Percentiles rank a stretch among this genome's conserved stretches.
These are phyloP conservation scores for Pelodiscus sinensis DNA, from an alignment of 2,113 vertebrate species.

Conservation along the genomic window DNA sequence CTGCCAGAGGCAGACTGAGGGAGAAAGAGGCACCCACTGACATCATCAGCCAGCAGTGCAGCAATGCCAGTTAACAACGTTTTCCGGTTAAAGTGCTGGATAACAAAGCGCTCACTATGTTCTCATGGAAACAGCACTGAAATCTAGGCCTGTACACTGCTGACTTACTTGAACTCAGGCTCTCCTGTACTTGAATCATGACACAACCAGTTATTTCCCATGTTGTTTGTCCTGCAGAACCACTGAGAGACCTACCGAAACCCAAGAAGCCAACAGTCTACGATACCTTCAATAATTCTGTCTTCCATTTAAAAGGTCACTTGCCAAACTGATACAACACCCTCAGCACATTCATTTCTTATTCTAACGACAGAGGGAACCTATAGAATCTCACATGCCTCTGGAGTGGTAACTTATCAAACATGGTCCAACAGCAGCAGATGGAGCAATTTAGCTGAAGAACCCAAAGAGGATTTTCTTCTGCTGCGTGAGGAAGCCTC, in stretches of 20 bases:
- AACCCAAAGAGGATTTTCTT: not conserved
- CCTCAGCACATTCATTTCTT: not conserved
- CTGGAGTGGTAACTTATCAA: not conserved
- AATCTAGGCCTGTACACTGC: not conserved
- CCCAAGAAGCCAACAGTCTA: not conserved
- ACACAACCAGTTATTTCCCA: not conserved
- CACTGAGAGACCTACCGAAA: not conserved
- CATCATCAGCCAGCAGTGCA: too few relatives aligned
- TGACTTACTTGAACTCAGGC: not conserved
- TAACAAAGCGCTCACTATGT: too few relatives aligned
- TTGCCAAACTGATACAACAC: not conserved
- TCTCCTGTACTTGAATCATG: not conserved
- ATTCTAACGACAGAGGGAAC: not conserved
- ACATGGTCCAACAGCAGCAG: accelerated
- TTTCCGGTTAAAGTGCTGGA: too few relatives aligned
- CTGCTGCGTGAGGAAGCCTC: not conserved
- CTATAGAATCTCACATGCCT: not conserved
- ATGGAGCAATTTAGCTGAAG: not conserved
- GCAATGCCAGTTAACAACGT: too few relatives aligned
- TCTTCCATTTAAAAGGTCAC: constrained; percentile 11
- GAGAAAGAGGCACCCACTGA: too few relatives aligned
- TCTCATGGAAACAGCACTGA: not conserved
- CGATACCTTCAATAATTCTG: not conserved
- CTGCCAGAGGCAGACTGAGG: too few relatives aligned
- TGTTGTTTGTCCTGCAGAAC: not conserved